Evolutionary conservation across 2,888 invertebrate species (phyloP).

Genomic region (Diaphora mendica): DNA sequence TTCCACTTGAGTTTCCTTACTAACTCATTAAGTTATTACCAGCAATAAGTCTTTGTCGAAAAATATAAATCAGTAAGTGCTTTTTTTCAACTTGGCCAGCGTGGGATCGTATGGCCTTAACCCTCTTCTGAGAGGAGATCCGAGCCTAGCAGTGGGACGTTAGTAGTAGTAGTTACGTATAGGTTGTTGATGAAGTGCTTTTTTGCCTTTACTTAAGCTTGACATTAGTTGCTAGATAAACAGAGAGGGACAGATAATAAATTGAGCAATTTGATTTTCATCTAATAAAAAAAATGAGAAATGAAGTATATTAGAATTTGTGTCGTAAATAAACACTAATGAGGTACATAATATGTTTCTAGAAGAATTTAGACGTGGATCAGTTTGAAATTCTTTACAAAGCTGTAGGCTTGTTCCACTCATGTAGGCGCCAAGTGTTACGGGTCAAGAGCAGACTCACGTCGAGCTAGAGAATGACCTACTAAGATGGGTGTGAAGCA

Average conservation of each 20-base stretch:
- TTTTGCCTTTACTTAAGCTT: not conserved
- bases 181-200: no score
- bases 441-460: slow-evolving; percentile 43
- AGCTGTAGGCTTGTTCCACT: slow-evolving; percentile 23
- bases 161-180: no score
- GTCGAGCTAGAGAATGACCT: slow-evolving; percentile 21
- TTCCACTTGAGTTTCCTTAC: no score
- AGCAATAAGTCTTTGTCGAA: no score
- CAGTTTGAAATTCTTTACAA: slow-evolving; percentile 3
- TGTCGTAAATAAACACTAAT: not conserved
- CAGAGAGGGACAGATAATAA: not conserved
- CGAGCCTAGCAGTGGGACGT: no score
- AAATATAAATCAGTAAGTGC: not conserved
- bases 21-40: no score
- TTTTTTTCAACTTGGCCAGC: no score
- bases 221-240: not conserved
- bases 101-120: no score
- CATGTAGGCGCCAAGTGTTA: slow-evolving; percentile 36
- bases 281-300: not conserved
- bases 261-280: not conserved
- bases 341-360: not conserved
- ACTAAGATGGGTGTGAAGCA: slow-evolving; percentile 8
- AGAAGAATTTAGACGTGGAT: not conserved
- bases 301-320: not conserved
- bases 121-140: no score